Evolutionary conservation across 2,888 invertebrate species (phyloP).

Genomic region (Lithophane ornitopus): DNA sequence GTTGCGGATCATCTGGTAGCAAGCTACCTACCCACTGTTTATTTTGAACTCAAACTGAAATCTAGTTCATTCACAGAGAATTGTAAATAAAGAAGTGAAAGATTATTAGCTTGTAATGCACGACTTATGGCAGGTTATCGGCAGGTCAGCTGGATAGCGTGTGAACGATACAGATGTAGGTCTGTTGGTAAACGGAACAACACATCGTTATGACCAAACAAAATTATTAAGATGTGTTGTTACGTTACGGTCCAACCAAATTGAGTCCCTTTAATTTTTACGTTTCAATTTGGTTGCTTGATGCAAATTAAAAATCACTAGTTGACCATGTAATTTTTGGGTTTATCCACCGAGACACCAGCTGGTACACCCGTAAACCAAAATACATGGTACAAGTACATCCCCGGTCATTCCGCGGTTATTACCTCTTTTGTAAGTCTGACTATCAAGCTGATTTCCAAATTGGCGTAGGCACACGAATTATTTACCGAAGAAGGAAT

Average conservation of each 20-base stretch:
- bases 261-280: neutral
- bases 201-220: neutral
- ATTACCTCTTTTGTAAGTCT: neutral
- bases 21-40: neutral
- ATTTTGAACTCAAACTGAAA: neutral
- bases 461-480: neutral
- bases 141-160: slow-evolving; percentile 40
- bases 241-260: neutral
- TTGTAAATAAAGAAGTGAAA: slow-evolving; percentile 42
- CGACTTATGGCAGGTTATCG: slow-evolving; percentile 55
- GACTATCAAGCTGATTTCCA: neutral
- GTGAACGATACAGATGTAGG: slow-evolving; percentile 42
- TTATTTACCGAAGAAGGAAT: neutral
- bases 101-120: slow-evolving; percentile 25
- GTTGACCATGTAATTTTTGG: neutral
- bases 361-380: too few species aligned
- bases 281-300: neutral
- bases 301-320: neutral
- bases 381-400: too few species aligned
- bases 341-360: too few species aligned
- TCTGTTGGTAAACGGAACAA: slow-evolving; percentile 31
- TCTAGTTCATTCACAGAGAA: slow-evolving; percentile 1
- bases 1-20: neutral
- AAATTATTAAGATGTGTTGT: neutral
- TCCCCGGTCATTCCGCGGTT: too few species aligned